These are phyloP conservation scores for Sminthurides aquaticus DNA, from an alignment of 2,888 invertebrate genomes.

Conservation along the genomic window DNA sequence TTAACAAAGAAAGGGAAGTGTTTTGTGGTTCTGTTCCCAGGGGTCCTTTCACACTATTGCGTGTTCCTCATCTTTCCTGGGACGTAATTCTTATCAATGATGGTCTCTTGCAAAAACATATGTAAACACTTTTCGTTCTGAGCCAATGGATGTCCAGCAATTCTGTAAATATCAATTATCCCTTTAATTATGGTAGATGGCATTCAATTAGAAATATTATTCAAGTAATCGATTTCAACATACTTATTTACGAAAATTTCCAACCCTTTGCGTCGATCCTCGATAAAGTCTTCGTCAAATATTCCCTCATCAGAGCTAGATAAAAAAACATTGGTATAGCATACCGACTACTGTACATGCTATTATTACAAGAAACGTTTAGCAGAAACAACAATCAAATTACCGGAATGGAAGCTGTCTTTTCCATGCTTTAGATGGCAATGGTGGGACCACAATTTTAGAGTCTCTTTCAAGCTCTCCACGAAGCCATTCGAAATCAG, in stretches of 20 bases:
- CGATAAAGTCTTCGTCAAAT: slow-evolving; percentile 98
- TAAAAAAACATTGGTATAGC: slow-evolving; percentile 7
- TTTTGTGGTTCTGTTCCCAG: too few species aligned
- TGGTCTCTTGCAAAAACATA: slow-evolving; percentile 96
- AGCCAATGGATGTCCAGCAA: slow-evolving; percentile 96
- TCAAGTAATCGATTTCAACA: slow-evolving; percentile 32
- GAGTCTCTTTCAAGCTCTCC: slow-evolving; percentile 98
- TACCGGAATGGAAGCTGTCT: slow-evolving; percentile 85
- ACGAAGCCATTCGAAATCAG: slow-evolving; percentile 99
- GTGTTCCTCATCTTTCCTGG: slow-evolving; percentile 98
- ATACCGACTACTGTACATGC: neutral
- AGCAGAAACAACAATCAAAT: neutral
- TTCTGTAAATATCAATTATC: slow-evolving; percentile 52
- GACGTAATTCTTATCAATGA: slow-evolving; percentile 98
- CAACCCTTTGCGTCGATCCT: slow-evolving; percentile 91
- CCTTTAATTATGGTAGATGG: slow-evolving; percentile 1
- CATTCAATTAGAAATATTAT: neutral
- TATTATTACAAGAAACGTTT: neutral
- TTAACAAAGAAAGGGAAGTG: too few species aligned
- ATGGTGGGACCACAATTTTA: slow-evolving; percentile 97
- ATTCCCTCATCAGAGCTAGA: slow-evolving; percentile 90
- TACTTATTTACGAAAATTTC: slow-evolving; percentile 98
- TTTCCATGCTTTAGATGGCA: slow-evolving; percentile 98
- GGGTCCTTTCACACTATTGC: too few species aligned
- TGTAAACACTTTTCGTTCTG: slow-evolving; percentile 98